Conservation (phyloP, 2,888 invertebrate genomes). For the Mesoligia furuncula region DNA sequence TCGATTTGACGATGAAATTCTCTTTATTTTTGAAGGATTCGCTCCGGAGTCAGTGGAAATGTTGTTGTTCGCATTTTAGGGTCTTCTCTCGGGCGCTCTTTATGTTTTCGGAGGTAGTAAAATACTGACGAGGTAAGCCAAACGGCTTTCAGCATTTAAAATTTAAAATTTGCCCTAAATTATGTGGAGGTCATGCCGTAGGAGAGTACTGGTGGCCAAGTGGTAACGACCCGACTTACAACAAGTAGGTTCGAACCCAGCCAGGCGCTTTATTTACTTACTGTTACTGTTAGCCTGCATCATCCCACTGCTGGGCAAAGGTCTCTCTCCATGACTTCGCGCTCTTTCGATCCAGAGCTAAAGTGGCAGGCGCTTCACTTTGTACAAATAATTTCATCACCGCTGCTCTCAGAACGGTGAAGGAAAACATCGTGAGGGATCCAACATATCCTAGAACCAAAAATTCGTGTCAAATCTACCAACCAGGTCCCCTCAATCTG, state of each 20-base stretch:
- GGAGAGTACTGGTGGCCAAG: background rate
- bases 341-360: too few relatives aligned
- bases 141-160: slow-evolving; percentile 29
- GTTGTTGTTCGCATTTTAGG: slow-evolving; percentile 44
- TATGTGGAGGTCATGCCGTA: background rate
- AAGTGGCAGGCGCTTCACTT: background rate
- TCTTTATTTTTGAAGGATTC: slow-evolving; percentile 65
- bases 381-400: background rate
- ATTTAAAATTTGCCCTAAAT: slow-evolving; percentile 3
- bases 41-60: slow-evolving; percentile 51
- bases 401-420: background rate
- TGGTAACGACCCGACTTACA: background rate
- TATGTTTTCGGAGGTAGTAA: slow-evolving; percentile 53
- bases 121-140: slow-evolving; percentile 33
- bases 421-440: background rate
- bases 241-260: background rate
- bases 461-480: background rate
- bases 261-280: background rate
- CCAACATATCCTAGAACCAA: too few relatives aligned
- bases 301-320: too few relatives aligned
- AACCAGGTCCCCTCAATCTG: too few relatives aligned
- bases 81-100: slow-evolving; percentile 12
- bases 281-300: too few relatives aligned
- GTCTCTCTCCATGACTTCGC: too few relatives aligned
- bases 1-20: slow-evolving; percentile 73